Base-by-base conservation (phyloP, 2,888 invertebrate species). In the Hirudinaria manillensis region DNA sequence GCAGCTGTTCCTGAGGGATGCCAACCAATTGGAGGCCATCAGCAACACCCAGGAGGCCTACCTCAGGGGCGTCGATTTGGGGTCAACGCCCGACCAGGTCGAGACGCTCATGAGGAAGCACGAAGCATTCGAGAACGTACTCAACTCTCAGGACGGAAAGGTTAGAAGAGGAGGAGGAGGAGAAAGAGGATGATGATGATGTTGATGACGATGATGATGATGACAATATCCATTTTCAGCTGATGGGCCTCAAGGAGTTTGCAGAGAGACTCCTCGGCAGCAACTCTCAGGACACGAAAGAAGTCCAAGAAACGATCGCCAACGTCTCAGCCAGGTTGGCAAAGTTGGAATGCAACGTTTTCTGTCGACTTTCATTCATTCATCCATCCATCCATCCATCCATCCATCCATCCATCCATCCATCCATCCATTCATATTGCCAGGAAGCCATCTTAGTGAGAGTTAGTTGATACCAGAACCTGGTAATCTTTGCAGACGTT, bases 91-190 rank as follows among this genome's bases (percentile, higher is more conserved):
- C 82, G 97, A 98, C 87, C 97, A 99, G 86, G 97, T 98, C 36
- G 98, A 99, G 86, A 93, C 93, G 83, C 89, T 98, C 80, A 96
- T 98, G 82, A 98, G 99, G 88, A 98, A 97, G 87, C 99, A 99
- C 87, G 98, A 99, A 88, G 97, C 98, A 79, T 99, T 99, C 86
- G 98, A 99, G 87, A 99, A 98, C 87, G 94, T 96, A 4, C 93
- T 98, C 75, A 91, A 93, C 76, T 96, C 97, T 66, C 99, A 99
- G 86, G 98, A 99, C 86, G 98, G 99, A 87, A 84, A 84, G 82
- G 83, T 83, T 72, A 34, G 29, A 38, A 16, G 2, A 27, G 36
- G 4, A 29, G 2, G 32, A 13, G 13, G 24, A 32, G 27, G 55
- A 67, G 4, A 10, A 32, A 13, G 24, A 51, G 3, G 36, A 36